These are phyloP conservation scores for Silurus glanis DNA, from an alignment of 2,113 vertebrate genomes.

Conservation along the genomic window DNA sequence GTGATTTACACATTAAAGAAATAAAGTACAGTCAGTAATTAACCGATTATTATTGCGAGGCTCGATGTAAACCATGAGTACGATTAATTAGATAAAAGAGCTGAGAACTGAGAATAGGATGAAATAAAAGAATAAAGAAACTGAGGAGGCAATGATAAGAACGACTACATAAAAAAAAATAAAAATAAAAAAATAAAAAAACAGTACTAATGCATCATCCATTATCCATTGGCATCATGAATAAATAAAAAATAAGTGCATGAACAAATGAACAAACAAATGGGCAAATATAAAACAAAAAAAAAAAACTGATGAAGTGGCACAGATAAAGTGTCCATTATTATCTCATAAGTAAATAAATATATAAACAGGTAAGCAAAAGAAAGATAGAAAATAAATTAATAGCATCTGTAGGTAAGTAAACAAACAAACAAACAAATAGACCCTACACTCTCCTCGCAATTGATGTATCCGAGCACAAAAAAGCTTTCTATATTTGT, in stretches of 20 bases:
- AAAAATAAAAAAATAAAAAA: not conserved
- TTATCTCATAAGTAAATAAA: not conserved
- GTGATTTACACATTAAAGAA: not conserved
- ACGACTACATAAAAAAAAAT: not conserved
- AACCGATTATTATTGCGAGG: not conserved
- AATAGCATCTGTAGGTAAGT: not conserved
- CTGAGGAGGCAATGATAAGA: not conserved
- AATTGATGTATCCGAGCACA: no score
- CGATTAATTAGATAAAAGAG: no score
- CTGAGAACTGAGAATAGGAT: not conserved
- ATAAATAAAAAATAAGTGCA: not conserved
- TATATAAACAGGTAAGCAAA: not conserved
- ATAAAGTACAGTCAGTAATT: not conserved
- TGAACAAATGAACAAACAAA: not conserved
- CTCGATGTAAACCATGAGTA: not conserved
- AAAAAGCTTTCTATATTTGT: not conserved
- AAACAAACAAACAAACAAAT: not conserved
- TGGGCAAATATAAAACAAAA: not conserved
- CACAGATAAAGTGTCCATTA: not conserved
- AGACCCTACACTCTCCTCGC: no score
- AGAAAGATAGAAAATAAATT: not conserved
- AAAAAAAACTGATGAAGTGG: not conserved
- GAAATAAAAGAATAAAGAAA: not conserved
- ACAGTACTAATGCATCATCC: not conserved
- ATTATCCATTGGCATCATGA: not conserved